Conservation (phyloP, 2,113 vertebrate genomes). For the Pelecanus crispus region DNA sequence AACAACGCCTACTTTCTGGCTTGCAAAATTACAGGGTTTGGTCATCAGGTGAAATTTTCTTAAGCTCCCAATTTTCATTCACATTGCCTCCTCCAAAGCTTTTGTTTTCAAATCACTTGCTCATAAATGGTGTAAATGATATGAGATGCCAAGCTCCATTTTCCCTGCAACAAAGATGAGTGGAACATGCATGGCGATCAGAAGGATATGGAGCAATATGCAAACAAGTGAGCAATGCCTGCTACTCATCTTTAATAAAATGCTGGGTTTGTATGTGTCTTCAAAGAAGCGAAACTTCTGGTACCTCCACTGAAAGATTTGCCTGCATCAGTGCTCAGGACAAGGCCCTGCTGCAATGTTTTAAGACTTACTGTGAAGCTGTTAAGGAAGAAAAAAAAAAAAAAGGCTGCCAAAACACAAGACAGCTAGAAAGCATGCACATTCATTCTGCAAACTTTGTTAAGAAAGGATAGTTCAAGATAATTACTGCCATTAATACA, state of each 20-base stretch:
- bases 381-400: not conserved
- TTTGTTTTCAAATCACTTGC: not conserved
- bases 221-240: not conserved
- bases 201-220: not conserved
- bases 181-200: not conserved
- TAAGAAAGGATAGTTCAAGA: constrained; percentile 8
- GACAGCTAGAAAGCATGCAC: not conserved
- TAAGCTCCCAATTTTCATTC: not conserved
- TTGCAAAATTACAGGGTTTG: constrained; percentile 26
- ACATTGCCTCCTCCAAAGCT: not conserved
- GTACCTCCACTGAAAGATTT: not conserved
- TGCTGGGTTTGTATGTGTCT: not conserved
- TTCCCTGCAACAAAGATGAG: not conserved
- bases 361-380: not conserved
- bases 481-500: not conserved
- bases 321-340: not conserved
- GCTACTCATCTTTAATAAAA: not conserved
- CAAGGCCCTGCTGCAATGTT: not conserved
- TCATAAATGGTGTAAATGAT: not conserved
- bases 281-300: not conserved
- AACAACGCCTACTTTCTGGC: not conserved
- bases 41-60: not conserved
- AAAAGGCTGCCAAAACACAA: not conserved
- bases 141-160: not conserved
- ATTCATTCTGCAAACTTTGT: constrained; percentile 21